These are phyloP conservation scores for Chionis minor DNA, from an alignment of 2,113 vertebrate genomes.

Conservation along the genomic window DNA sequence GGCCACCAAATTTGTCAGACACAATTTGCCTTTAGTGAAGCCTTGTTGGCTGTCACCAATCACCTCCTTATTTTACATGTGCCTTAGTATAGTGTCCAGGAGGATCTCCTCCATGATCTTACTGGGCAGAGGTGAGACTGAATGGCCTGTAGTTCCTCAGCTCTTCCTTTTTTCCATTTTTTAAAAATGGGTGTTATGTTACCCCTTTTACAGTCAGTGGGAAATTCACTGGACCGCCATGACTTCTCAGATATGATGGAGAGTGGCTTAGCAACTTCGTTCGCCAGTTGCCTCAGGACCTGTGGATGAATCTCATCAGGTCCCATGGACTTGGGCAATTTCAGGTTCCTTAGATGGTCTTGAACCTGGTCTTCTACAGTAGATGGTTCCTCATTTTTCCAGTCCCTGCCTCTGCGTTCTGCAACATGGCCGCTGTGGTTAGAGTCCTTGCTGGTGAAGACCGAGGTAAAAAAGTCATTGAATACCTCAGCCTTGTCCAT, in stretches of 20 bases:
- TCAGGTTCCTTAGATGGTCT: neutral
- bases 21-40: too few species aligned
- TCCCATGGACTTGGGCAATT: neutral
- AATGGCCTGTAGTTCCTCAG: too few species aligned
- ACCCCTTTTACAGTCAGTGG: neutral
- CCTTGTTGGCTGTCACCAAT: too few species aligned
- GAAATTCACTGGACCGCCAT: neutral
- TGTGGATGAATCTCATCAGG: neutral
- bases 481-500: neutral
- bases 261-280: neutral
- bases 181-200: neutral
- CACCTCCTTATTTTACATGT: too few species aligned
- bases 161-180: too few species aligned
- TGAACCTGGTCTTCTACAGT: neutral
- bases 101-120: too few species aligned
- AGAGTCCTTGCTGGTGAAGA: neutral
- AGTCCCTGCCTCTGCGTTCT: neutral
- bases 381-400: neutral
- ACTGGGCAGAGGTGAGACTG: too few species aligned
- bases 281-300: neutral
- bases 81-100: too few species aligned
- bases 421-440: neutral
- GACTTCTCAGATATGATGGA: neutral
- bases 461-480: neutral
- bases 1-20: too few species aligned